Percentiles rank a stretch among this genome's conserved stretches.
These are phyloP conservation scores for Ardeotis arabs DNA, from an alignment of 2,113 vertebrate genomes.

Conservation along the genomic window DNA sequence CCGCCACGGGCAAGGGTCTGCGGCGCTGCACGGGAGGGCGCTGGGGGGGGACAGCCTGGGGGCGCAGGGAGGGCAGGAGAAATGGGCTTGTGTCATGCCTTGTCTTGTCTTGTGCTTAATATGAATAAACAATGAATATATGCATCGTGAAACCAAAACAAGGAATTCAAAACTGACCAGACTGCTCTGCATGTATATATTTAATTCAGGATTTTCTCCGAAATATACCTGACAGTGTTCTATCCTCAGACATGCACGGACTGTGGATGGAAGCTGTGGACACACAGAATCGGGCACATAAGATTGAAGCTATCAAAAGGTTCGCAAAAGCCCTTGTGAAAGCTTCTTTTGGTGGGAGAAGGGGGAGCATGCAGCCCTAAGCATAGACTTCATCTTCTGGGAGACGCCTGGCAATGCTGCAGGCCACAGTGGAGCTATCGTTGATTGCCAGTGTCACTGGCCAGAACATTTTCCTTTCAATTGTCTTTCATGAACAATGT, in stretches of 20 bases:
- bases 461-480: not conserved
- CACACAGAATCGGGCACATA: slow-evolving; percentile 63
- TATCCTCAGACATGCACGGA: slow-evolving; percentile 79
- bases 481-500: not conserved
- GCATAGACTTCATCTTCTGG: not conserved
- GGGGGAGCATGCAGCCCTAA: not conserved
- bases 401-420: not conserved
- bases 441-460: not conserved
- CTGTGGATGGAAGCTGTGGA: slow-evolving; percentile 82
- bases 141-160: slow-evolving; percentile 27
- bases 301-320: slow-evolving; percentile 74
- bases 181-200: slow-evolving; percentile 70
- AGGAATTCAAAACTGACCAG: slow-evolving; percentile 64
- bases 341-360: not conserved
- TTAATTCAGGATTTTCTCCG: slow-evolving; percentile 85
- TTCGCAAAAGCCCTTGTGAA: slow-evolving; percentile 35
- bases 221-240: slow-evolving; percentile 82
- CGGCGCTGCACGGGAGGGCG: not conserved
- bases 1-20: not conserved
- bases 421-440: not conserved
- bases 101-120: slow-evolving; percentile 22
- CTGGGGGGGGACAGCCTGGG: not conserved
- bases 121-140: slow-evolving; percentile 33
- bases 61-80: not conserved
- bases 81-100: not conserved